phyloP scores from a whole-genome alignment of 2,888 invertebrate genomes.

The Apoda limacodes region DNA sequence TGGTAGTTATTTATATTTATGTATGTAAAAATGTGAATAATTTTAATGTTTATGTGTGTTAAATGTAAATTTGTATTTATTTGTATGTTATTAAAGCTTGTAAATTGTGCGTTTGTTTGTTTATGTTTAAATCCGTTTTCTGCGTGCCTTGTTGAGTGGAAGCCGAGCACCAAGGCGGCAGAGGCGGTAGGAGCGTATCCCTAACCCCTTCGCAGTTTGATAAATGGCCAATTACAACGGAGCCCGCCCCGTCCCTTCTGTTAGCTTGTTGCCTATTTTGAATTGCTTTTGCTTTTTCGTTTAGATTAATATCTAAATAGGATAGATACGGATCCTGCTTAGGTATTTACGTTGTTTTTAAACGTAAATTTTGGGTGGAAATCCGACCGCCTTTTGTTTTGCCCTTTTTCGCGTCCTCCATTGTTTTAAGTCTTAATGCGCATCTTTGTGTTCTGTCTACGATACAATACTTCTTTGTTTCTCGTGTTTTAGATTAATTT shows the following conservation, averaged over 20 bases:
- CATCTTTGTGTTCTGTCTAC: slow-evolving; percentile 32
- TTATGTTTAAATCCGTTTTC: too few species aligned
- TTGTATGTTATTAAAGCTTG: too few species aligned
- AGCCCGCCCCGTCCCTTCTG: slow-evolving; percentile 62
- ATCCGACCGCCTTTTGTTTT: slow-evolving; percentile 36
- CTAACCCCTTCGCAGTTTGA: slow-evolving; percentile 71
- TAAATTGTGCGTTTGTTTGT: too few species aligned
- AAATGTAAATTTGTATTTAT: too few species aligned
- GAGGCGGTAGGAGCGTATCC: slow-evolving; percentile 50
- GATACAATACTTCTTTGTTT: slow-evolving; percentile 37
- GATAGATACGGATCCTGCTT: slow-evolving; percentile 68
- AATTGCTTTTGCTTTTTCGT: slow-evolving; percentile 70
- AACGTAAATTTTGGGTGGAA: slow-evolving; percentile 58
- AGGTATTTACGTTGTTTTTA: slow-evolving; percentile 69
- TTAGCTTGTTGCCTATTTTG: slow-evolving; percentile 71
- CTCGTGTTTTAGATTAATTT: slow-evolving; percentile 14
- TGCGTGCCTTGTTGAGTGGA: slow-evolving; percentile 29
- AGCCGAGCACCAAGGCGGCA: slow-evolving; percentile 37
- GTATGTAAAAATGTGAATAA: too few species aligned
- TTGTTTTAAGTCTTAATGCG: slow-evolving; percentile 45
- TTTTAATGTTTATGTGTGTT: too few species aligned
- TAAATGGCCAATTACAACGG: slow-evolving; percentile 70
- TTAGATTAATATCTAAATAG: slow-evolving; percentile 71
- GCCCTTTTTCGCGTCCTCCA: slow-evolving; percentile 39
- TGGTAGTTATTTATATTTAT: too few species aligned